Base-by-base conservation (phyloP, 2,888 invertebrate species). In the Ligdia adustata region DNA sequence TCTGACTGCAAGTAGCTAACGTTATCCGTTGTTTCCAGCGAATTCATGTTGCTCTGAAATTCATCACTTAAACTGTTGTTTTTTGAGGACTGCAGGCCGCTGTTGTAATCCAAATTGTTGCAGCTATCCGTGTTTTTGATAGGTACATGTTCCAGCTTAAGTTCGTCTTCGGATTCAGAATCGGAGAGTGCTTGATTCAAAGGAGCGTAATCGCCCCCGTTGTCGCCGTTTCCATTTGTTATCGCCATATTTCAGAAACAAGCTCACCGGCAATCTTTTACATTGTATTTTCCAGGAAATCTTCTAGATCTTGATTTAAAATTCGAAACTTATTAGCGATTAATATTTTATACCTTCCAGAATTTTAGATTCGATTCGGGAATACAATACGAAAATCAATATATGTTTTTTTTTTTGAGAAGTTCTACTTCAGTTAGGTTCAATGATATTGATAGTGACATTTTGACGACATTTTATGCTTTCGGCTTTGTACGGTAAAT, bases 171-270 rank as follows among this genome's bases (percentile, higher is more conserved):
- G 0, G 95, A 95, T 65, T 95, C 94, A 0, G 95, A 94, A 79
- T 95, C 95, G 43, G 95, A 93, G 62, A 95, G 89, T 57, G 93
- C 93, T 85, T 95, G 95, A 54, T 95, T 95, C 67, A 96, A 79
- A 44, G 95, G 95, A 65, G 95, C 92, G 76, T 96, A 96, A 66
- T 92, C 92, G 42, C 79, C 88, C 48, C 87, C 82, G 62, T 76
- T 84, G 47, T 79, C 88, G 48, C 86, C 82, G 63, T 76, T 86
- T 47, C 86, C 88, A 82, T 84, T 88, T 57, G 76, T 49, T 43
- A 49, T 72, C 66, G 88, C 79, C 89, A 90, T 90, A 76, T 70
- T 59, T 39, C 27, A 29, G 1, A n/a, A n/a, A n/a, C n/a, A n/a
- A n/a, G n/a, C n/a, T 15, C 6, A 15, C 7, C 16, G 13, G 26